Percentiles rank a stretch among this genome's conserved stretches.
phyloP scores from a whole-genome alignment of 2,113 vertebrate species.

The Chionodraco myersi region DNA sequence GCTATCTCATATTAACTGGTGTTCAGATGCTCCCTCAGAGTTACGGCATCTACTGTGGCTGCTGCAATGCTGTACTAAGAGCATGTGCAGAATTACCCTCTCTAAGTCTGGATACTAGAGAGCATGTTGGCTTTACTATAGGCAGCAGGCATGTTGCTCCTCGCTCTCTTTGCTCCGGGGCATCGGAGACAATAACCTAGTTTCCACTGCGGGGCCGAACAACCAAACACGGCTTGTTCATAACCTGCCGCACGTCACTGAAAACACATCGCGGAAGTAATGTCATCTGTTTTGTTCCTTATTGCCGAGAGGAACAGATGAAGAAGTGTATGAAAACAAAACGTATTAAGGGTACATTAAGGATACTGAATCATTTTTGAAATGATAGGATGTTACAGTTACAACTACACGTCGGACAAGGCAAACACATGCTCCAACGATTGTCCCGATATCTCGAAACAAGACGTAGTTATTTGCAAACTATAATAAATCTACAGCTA shows the following conservation, averaged over 20 bases:
- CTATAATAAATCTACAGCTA: too few species aligned
- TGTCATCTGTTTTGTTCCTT: slow-evolving; percentile 26
- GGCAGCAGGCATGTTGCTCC: slow-evolving; percentile 74
- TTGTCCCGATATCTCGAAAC: too few species aligned
- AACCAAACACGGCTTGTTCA: slow-evolving; percentile 40
- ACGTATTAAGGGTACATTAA: slow-evolving; percentile 14
- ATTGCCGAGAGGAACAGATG: slow-evolving; percentile 11
- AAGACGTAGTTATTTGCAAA: too few species aligned
- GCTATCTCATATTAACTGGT: background rate
- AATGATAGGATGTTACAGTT: slow-evolving; percentile 32
- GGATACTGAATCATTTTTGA: slow-evolving; percentile 32
- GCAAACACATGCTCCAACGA: too few species aligned
- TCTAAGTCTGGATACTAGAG: slow-evolving; percentile 44
- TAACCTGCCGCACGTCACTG: slow-evolving; percentile 37
- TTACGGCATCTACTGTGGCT: background rate
- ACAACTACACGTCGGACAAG: background rate
- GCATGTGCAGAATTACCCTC: slow-evolving; percentile 21
- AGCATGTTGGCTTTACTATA: slow-evolving; percentile 69
- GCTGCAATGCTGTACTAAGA: background rate
- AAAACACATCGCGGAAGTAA: slow-evolving; percentile 16
- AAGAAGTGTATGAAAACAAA: slow-evolving; percentile 30
- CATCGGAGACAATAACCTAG: slow-evolving; percentile 75
- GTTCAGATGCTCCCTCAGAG: background rate
- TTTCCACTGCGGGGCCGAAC: slow-evolving; percentile 65
- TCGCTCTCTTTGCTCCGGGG: slow-evolving; percentile 64